Evolutionary conservation across 1,140 invertebrate species (phyloP).

Genomic region (Leptinotarsa defecta): DNA sequence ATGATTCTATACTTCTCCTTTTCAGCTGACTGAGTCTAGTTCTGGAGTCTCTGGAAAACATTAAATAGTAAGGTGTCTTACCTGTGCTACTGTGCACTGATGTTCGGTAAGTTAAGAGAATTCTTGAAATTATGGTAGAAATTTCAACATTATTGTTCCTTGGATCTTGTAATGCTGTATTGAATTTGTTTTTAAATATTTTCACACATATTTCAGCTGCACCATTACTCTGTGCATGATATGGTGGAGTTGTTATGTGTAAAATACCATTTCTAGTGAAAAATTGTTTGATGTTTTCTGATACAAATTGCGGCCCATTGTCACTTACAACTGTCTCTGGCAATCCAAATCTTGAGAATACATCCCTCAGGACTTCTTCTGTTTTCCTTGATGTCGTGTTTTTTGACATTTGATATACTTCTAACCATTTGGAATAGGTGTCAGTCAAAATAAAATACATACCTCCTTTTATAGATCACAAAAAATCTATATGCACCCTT

Average conservation of each 20-base stretch:
- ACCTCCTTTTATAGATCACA: neutral
- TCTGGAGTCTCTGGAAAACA: too few species aligned
- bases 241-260: neutral
- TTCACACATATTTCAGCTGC: too few species aligned
- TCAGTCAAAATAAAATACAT: neutral
- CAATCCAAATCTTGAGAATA: neutral
- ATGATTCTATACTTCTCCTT: too few species aligned
- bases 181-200: too few species aligned
- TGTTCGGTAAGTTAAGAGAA: too few species aligned
- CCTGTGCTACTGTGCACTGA: too few species aligned
- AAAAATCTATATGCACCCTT: neutral
- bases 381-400: neutral
- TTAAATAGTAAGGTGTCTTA: too few species aligned
- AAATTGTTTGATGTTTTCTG: neutral
- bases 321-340: neutral
- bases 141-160: too few species aligned
- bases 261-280: neutral
- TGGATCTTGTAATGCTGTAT: too few species aligned
- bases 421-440: neutral
- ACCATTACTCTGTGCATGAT: neutral
- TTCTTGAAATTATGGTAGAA: too few species aligned
- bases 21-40: too few species aligned
- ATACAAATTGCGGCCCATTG: neutral
- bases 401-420: neutral
- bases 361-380: neutral